phyloP scores from a whole-genome alignment of 30 jellyfish, hydroid and myxozoan species.

The Rhopilema esculentum region DNA sequence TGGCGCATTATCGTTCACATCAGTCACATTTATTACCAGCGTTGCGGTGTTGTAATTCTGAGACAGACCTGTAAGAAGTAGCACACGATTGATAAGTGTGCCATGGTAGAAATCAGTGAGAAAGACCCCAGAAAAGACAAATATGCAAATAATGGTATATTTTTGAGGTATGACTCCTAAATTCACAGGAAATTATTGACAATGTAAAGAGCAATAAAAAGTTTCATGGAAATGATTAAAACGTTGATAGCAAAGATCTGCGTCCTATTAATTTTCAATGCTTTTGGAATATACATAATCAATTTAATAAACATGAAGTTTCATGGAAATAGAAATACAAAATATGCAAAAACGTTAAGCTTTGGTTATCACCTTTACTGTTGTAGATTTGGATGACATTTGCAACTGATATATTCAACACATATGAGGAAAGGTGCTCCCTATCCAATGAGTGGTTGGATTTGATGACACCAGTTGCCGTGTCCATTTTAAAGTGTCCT shows the following conservation, averaged over 20 bases:
- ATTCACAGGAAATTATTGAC: no score
- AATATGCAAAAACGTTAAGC: not conserved
- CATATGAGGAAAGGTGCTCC: conserved; percentile 37
- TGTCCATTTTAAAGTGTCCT: conserved; percentile 62
- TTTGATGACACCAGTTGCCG: conserved; percentile 68
- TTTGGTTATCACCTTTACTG: conserved; percentile 7
- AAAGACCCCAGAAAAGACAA: no score
- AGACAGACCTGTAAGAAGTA: not conserved
- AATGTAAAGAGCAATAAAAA: no score
- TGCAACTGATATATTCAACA: conserved; percentile 13
- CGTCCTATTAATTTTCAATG: no score
- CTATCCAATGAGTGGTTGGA: conserved; percentile 56
- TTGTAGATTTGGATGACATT: conserved; percentile 1
- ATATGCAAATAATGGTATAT: no score
- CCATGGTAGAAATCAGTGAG: no score
- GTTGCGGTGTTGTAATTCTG: not conserved
- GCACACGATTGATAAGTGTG: not conserved
- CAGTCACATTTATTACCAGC: conserved; percentile 33
- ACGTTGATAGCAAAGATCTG: no score
- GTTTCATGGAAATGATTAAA: no score
- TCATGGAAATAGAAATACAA: not conserved
- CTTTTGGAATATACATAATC: no score
- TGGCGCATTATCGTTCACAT: conserved; percentile 65
- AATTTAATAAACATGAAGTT: no score
- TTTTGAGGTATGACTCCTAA: no score